Percentiles rank a stretch among this genome's conserved stretches.
These are phyloP conservation scores for Clytia hemisphaerica DNA, from an alignment of 30 jellyfish, hydroid and myxozoan species.

Conservation along the genomic window DNA sequence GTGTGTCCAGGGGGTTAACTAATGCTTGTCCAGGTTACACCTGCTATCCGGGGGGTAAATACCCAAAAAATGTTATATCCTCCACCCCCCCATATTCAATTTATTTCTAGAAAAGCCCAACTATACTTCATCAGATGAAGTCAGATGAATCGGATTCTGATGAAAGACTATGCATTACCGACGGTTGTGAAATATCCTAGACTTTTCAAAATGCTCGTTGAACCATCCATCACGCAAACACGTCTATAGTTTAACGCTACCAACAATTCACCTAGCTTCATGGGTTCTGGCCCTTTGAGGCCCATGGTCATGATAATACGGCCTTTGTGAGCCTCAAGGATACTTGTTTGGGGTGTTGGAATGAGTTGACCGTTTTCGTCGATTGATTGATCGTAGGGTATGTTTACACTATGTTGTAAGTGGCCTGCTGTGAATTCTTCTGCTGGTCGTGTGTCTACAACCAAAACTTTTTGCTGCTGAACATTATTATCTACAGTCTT, in stretches of 20 bases:
- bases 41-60: too few relatives aligned
- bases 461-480: slow-evolving; percentile 40
- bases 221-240: slow-evolving; percentile 97
- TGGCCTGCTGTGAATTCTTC: slow-evolving; percentile 81
- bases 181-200: slow-evolving; percentile 60
- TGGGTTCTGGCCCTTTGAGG: slow-evolving; percentile 69
- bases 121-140: too few relatives aligned
- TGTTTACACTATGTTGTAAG: slow-evolving; percentile 58
- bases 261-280: slow-evolving; percentile 64
- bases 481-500: background rate
- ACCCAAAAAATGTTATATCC: too few relatives aligned
- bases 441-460: slow-evolving; percentile 62
- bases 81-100: too few relatives aligned
- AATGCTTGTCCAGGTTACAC: too few relatives aligned
- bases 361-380: slow-evolving; percentile 48
- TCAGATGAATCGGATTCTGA: too few relatives aligned
- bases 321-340: slow-evolving; percentile 68
- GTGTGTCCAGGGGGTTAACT: too few relatives aligned
- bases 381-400: slow-evolving; percentile 76
- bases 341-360: slow-evolving; percentile 28
- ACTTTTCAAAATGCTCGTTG: slow-evolving; percentile 49
- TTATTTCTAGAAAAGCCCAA: too few relatives aligned
- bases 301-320: slow-evolving; percentile 86
- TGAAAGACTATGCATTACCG: too few relatives aligned
- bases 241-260: slow-evolving; percentile 83